Conservation (phyloP, 2,888 invertebrate genomes). For the Parnassius mnemosyne region DNA sequence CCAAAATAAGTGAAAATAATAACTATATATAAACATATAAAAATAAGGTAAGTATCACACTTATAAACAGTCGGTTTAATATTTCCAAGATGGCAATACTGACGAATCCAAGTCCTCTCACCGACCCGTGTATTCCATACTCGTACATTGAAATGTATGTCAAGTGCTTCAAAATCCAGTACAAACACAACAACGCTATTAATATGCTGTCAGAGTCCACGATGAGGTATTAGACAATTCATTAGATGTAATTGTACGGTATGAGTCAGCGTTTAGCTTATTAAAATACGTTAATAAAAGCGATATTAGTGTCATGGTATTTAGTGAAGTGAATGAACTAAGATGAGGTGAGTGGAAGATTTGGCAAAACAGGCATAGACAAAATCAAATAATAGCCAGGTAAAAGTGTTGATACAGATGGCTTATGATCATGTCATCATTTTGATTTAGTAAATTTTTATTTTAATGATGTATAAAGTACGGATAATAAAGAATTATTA, state of each 20-base stretch:
- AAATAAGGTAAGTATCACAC: neutral
- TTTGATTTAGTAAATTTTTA: no score
- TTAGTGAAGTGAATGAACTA: conserved; percentile 20
- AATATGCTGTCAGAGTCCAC: conserved; percentile 58
- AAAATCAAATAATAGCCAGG: no score
- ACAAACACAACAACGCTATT: conserved; percentile 42
- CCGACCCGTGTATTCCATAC: conserved; percentile 28
- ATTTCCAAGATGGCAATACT: conserved; percentile 30
- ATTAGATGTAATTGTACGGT: conserved; percentile 70
- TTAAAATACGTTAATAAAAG: conserved; percentile 36
- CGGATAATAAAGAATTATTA: no score
- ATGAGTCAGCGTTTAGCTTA: conserved; percentile 60
- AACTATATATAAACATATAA: neutral
- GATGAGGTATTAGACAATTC: conserved; percentile 71
- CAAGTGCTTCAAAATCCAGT: conserved; percentile 38
- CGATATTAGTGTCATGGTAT: conserved; percentile 13
- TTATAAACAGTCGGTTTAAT: conserved; percentile 20
- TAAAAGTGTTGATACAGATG: no score
- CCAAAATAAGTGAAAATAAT: no score
- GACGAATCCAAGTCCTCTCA: conserved; percentile 32
- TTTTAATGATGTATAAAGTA: no score
- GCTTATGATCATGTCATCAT: no score
- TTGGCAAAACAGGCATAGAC: no score
- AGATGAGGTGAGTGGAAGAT: conserved; percentile 3
- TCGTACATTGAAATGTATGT: conserved; percentile 30